Percentiles rank a stretch among this genome's conserved stretches.
Conservation (phyloP, 2,113 vertebrate species). For the Anser cygnoides region DNA sequence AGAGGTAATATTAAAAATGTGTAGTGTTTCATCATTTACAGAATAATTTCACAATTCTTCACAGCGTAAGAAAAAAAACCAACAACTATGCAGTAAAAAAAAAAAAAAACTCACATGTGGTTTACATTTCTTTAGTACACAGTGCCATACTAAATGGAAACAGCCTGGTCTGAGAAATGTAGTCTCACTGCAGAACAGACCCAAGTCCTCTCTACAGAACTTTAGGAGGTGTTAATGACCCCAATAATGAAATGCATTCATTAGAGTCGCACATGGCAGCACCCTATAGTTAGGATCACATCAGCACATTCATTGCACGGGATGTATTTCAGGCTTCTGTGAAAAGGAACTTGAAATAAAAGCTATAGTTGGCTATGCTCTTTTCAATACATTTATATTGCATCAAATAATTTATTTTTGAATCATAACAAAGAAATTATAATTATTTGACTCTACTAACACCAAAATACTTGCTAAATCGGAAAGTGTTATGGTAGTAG, state of each 20-base stretch:
- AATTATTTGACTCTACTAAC: background rate
- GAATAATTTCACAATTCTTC: background rate
- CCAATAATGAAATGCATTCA: slow-evolving; percentile 7
- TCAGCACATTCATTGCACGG: background rate
- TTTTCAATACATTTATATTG: background rate
- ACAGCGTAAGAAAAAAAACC: background rate
- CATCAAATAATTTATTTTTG: background rate
- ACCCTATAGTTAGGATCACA: background rate
- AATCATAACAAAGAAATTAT: background rate
- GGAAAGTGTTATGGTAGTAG: background rate
- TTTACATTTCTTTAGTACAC: background rate
- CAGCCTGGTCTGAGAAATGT: background rate
- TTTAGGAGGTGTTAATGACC: slow-evolving; percentile 64
- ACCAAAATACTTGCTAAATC: background rate
- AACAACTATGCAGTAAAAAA: accelerated
- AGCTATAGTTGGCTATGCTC: background rate
- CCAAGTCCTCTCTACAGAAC: background rate
- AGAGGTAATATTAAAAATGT: background rate
- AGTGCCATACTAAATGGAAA: slow-evolving; percentile 14
- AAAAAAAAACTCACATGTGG: background rate
- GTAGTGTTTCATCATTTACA: background rate
- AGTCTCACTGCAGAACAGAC: background rate
- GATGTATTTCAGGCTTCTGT: slow-evolving; percentile 1
- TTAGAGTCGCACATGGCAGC: slow-evolving; percentile 25
- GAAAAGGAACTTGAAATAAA: background rate